These are phyloP conservation scores for Notarius lentiginosus DNA, from an alignment of 2,113 vertebrate species.

Conservation along the genomic window DNA sequence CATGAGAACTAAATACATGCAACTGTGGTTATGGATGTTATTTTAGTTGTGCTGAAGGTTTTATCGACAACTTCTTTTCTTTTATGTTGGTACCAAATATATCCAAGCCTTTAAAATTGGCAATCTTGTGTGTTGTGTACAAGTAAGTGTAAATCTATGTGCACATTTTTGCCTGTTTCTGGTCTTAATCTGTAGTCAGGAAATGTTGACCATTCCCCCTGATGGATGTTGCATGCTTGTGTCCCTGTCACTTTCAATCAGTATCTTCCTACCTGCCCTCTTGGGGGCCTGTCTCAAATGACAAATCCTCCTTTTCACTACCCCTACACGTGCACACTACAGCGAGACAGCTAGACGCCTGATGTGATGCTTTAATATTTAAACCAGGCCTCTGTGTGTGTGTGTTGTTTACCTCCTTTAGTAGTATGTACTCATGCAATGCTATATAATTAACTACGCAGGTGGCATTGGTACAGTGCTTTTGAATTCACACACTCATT, in stretches of 20 bases:
- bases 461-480: slow-evolving; percentile 8
- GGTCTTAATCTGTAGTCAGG: slow-evolving; percentile 34
- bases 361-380: slow-evolving; percentile 2
- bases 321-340: neutral
- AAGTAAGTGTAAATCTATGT: neutral
- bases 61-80: neutral
- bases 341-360: neutral
- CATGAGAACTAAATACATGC: neutral
- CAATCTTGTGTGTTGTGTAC: neutral
- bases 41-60: neutral
- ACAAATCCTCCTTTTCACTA: slow-evolving; percentile 12
- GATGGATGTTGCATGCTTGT: slow-evolving; percentile 32
- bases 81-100: neutral
- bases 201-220: slow-evolving; percentile 22
- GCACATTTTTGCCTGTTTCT: neutral
- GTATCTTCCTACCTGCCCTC: slow-evolving; percentile 6
- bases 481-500: neutral
- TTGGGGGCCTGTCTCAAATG: slow-evolving; percentile 18
- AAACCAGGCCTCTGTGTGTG: neutral
- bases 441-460: slow-evolving; percentile 28
- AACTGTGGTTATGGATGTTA: neutral
- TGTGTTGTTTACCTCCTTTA: neutral
- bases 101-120: neutral
- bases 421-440: neutral
- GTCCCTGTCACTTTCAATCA: slow-evolving; percentile 33